Evolutionary conservation across 2,888 invertebrate genomes (phyloP), one percentile per base, ranked within the genome.

Genomic region (Camponotus fellah): DNA sequence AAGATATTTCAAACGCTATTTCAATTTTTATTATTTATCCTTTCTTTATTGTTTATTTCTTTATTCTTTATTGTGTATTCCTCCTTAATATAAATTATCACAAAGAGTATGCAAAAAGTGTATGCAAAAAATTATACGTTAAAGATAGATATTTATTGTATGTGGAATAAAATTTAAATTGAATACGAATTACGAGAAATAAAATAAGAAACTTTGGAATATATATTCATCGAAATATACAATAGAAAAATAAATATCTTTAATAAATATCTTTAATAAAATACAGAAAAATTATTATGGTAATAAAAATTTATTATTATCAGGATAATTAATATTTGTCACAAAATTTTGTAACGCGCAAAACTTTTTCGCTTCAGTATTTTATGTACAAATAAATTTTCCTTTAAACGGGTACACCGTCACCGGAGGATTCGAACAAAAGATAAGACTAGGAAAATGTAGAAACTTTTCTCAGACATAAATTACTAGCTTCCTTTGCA

Each of bases 381-480:
- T 12, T 43, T n/a, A 60, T 17, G 3, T 32, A 26, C 0, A 43
- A 58, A 4, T 56, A 40, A 65, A 40, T 77, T 56, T n/a, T 26
- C 32, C 12, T 37, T 10, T 53, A 34, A 53, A 49, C 6, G 6
- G 17, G 1, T 40, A n/a, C 64, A 14, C 14, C 14, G 14, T 12
- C 10, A 43, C 14, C 9, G 46, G 2, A 12, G 64, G n/a, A 56
- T 56, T 40, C 76, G n/a, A 34, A 69, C 49, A 56, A 56, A 77
- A 56, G 40, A 4, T 53, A 53, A n/a, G 40, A 14, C 26, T 40
- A n/a, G n/a, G 56, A 43, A 68, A 58, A 58, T 58, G 10, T n/a
- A 14, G 14, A 58, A 77, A 77, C 58, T 77, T 77, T 62, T 12
- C 17, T 37, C 9, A 12, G 6, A 10, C 12, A 60, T 58, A 21